A percentile compares a stretch with the other conserved stretches of the same genome.
phyloP scores from a whole-genome alignment of 2,113 vertebrate species.

The Stegastes partitus region DNA sequence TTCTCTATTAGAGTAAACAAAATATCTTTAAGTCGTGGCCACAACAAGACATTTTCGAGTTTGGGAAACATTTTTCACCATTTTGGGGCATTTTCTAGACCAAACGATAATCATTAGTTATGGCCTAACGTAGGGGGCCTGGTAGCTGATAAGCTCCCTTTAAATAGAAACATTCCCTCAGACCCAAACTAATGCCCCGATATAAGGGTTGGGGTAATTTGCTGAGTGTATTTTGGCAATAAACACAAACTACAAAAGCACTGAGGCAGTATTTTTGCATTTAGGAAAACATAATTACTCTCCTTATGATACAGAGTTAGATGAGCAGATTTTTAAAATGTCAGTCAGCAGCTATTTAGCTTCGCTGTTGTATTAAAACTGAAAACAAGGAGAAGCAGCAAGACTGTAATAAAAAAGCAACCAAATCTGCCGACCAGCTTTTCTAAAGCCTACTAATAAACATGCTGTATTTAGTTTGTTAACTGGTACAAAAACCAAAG shows the following conservation, averaged over 20 bases:
- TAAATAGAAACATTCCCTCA: background rate
- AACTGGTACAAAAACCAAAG: background rate
- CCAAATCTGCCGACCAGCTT: background rate
- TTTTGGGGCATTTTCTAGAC: no score
- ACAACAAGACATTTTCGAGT: no score
- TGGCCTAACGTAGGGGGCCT: no score
- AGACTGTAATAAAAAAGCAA: background rate
- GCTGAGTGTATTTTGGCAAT: background rate
- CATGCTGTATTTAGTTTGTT: background rate
- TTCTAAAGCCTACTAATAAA: background rate
- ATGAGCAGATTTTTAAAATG: background rate
- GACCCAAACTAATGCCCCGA: background rate
- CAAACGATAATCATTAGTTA: no score
- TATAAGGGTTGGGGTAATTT: background rate
- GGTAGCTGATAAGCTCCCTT: conserved; percentile 5
- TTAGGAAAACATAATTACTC: background rate
- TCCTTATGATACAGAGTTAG: background rate
- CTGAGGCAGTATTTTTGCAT: background rate
- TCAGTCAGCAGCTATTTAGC: no score
- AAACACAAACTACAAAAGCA: background rate
- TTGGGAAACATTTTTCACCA: no score
- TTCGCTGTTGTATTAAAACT: no score
- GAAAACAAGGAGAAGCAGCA: no score
- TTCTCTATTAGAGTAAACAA: no score
- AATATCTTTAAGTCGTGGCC: no score